These are phyloP conservation scores for Tetragonisca angustula DNA, from an alignment of 2,888 invertebrate species.

Conservation along the genomic window DNA sequence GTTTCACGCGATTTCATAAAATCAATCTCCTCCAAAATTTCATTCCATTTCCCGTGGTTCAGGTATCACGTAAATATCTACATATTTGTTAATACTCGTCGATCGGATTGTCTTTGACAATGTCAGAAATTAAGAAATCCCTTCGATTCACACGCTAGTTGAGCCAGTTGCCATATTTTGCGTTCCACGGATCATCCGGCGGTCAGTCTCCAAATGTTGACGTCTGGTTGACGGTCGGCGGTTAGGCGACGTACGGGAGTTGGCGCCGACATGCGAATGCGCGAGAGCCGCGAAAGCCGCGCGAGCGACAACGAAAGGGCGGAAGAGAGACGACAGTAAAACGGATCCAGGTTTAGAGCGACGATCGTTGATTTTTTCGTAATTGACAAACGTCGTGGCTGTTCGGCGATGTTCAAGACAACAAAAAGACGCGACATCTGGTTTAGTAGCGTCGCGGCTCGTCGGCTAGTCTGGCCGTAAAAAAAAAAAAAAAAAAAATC, in stretches of 20 bases:
- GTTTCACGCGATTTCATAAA: neutral
- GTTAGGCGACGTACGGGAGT: neutral
- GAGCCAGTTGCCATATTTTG: neutral
- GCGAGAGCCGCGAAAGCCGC: constrained; percentile 5
- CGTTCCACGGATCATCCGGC: neutral
- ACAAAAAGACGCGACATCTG: constrained; percentile 35
- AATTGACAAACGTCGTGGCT: constrained; percentile 7
- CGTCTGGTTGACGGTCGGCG: neutral
- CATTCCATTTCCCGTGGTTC: too few relatives aligned
- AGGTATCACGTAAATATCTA: too few relatives aligned
- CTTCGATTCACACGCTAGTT: accelerated
- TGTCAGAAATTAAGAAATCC: neutral
- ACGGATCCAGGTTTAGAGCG: constrained; percentile 58
- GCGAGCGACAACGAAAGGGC: constrained; percentile 3
- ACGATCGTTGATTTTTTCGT: constrained; percentile 40
- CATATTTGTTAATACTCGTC: too few relatives aligned
- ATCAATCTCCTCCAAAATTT: neutral
- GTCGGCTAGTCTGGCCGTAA: constrained; percentile 71
- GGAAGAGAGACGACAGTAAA: constrained; percentile 17
- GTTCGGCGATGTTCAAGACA: constrained; percentile 13
- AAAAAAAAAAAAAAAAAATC: too few relatives aligned
- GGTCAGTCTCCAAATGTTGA: neutral
- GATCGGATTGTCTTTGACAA: neutral
- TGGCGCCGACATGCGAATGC: constrained; percentile 38
- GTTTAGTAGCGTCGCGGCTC: constrained; percentile 80